A percentile compares a stretch with the other conserved stretches of the same genome.
Conservation (phyloP, 2,797 vertebrate genomes). For the Propithecus perrieri region DNA sequence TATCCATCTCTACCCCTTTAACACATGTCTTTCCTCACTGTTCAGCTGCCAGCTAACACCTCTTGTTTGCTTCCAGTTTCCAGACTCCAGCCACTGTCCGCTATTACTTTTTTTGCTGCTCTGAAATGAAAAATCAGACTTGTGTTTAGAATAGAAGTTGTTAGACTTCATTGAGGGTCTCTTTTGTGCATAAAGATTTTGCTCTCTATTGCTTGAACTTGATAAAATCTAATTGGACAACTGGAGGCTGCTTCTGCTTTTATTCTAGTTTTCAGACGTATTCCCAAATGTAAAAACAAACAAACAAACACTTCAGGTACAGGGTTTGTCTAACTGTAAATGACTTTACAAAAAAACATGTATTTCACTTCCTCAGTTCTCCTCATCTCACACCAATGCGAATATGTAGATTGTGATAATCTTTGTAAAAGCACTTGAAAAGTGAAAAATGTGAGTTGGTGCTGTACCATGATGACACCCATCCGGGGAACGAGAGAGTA, state of each 20-base stretch:
- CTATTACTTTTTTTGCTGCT: background rate
- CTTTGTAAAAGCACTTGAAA: background rate
- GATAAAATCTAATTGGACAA: background rate
- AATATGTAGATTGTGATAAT: background rate
- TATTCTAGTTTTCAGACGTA: background rate
- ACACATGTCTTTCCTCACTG: background rate
- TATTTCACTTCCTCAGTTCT: background rate
- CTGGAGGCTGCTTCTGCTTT: background rate
- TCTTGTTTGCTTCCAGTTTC: background rate
- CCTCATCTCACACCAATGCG: background rate
- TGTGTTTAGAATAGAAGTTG: background rate
- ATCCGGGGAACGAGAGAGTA: background rate
- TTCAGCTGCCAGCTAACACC: background rate
- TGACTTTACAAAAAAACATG: background rate
- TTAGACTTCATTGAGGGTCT: background rate
- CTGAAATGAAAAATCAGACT: slow-evolving; percentile 14
- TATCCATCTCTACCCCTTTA: background rate
- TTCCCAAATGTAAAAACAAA: background rate
- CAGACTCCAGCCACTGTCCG: background rate
- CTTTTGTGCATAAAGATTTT: background rate
- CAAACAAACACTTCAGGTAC: background rate
- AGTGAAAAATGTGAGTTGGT: background rate
- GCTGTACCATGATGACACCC: background rate
- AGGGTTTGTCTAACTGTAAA: background rate
- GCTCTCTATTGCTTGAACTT: background rate